Conservation (phyloP, 2,113 vertebrate genomes). For the Lutjanus erythropterus region DNA sequence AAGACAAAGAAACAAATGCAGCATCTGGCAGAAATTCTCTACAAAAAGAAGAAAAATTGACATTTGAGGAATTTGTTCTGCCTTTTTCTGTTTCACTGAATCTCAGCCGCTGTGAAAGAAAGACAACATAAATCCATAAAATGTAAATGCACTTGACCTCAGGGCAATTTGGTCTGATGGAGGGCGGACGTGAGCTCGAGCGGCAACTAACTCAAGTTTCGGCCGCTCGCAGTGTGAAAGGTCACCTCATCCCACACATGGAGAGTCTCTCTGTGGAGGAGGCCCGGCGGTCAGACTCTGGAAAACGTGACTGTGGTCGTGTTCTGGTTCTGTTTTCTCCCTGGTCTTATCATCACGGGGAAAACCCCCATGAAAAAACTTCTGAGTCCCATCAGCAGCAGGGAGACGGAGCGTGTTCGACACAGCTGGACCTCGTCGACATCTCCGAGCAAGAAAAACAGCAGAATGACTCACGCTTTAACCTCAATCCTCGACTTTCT, state of each 20-base stretch:
- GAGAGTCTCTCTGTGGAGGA: slow-evolving; percentile 28
- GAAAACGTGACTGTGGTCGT: slow-evolving; percentile 19
- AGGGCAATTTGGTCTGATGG: neutral
- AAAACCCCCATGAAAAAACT: slow-evolving; percentile 18
- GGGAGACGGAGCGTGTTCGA: neutral
- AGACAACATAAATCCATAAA: neutral
- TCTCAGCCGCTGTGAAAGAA: neutral
- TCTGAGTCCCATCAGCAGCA: neutral
- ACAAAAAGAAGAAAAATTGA: neutral
- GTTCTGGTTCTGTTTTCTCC: slow-evolving; percentile 5
- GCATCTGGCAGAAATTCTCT: neutral
- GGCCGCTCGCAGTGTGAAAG: slow-evolving; percentile 30
- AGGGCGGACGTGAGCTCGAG: slow-evolving; percentile 34
- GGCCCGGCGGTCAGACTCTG: neutral
- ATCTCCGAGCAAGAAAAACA: neutral
- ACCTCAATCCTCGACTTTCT: neutral
- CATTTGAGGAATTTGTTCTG: neutral
- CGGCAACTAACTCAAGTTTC: neutral
- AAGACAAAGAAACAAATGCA: neutral
- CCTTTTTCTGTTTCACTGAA: neutral
- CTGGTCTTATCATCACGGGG: slow-evolving; percentile 11
- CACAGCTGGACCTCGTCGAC: neutral
- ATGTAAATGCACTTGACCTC: slow-evolving; percentile 2
- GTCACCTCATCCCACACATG: slow-evolving; percentile 47
- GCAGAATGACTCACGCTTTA: neutral